Percentiles rank a stretch among this genome's conserved stretches.
Conservation (phyloP, 1,140 invertebrate genomes). For the honey bee (Apis mellifera) region DNA sequence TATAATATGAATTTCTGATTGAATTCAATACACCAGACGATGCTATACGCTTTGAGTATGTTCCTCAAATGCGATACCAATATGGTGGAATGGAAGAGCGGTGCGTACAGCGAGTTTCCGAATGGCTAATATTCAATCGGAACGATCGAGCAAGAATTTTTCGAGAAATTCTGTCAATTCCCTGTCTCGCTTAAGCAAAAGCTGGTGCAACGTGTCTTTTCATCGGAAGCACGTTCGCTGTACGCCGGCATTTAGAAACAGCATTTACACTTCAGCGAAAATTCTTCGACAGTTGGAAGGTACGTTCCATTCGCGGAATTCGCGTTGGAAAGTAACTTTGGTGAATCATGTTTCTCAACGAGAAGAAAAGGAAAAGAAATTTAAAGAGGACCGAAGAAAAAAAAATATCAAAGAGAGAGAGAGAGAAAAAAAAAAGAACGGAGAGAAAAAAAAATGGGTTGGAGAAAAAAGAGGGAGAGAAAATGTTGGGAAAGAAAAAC, state of each 20-base stretch:
- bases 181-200: conserved; percentile 12
- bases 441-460: conserved; percentile 48
- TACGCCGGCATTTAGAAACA: conserved; percentile 42
- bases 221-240: conserved; percentile 26
- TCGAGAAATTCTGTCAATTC: conserved; percentile 40
- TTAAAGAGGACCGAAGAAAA: no score
- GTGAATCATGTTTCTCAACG: conserved; percentile 11
- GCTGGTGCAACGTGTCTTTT: conserved; percentile 13
- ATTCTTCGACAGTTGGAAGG: conserved; percentile 43
- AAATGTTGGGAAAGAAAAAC: not conserved
- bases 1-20: no score
- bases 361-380: not conserved
- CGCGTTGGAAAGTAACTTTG: conserved; percentile 20
- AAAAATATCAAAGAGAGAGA: not conserved
- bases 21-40: no score
- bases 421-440: conserved; percentile 39
- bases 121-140: conserved; percentile 16
- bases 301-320: conserved; percentile 17
- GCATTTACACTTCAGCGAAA: conserved; percentile 30
- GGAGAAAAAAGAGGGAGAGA: conserved; percentile 41
- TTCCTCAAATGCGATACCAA: no score
- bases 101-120: not conserved
- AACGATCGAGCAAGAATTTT: not conserved
- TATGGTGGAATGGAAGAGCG: no score
- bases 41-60: no score